A percentile compares a stretch with the other conserved stretches of the same genome.
These are phyloP conservation scores for Melipona bicolor DNA, from an alignment of 2,888 invertebrate genomes.

Conservation along the genomic window DNA sequence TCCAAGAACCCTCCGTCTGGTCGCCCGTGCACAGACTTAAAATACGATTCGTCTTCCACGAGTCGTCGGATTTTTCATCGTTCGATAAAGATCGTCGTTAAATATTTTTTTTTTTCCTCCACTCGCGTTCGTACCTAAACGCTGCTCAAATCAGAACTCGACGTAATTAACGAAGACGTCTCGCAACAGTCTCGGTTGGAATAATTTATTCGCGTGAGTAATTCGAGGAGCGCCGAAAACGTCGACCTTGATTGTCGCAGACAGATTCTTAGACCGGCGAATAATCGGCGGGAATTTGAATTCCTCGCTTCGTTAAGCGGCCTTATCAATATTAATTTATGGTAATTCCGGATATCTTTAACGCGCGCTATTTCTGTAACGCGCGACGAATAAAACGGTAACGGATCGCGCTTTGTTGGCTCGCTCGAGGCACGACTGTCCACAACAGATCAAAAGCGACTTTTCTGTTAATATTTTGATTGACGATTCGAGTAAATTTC, in stretches of 20 bases:
- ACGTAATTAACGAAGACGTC: background rate
- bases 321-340: background rate
- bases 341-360: background rate
- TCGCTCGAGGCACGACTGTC: background rate
- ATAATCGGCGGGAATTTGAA: background rate
- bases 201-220: background rate
- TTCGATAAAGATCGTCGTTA: background rate
- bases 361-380: background rate
- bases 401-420: background rate
- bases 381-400: background rate
- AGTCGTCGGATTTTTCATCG: conserved; percentile 11
- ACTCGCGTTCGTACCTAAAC: background rate
- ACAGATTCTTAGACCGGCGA: background rate
- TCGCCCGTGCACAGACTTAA: conserved; percentile 63
- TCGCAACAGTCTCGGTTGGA: background rate
- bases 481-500: background rate
- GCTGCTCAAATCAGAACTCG: background rate
- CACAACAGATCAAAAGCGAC: background rate
- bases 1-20: conserved; percentile 68
- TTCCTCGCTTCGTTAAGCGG: background rate
- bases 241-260: background rate
- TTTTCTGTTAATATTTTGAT: background rate
- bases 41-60: conserved; percentile 56
- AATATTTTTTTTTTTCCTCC: background rate
- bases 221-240: background rate